Conservation (phyloP, 2,113 vertebrate genomes). For the Ictalurus punctatus region DNA sequence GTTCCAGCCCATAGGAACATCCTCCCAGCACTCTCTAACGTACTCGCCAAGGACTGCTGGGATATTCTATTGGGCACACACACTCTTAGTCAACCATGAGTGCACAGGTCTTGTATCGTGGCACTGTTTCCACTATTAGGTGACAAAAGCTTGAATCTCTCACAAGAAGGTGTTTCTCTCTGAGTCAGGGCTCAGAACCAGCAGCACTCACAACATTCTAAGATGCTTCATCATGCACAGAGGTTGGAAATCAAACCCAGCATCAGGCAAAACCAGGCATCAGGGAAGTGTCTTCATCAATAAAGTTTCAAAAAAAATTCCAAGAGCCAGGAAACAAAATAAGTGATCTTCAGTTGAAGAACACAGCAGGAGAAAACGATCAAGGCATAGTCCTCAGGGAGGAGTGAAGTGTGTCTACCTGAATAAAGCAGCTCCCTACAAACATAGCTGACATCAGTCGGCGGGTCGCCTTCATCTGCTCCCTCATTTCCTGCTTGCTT, state of each 20-base stretch:
- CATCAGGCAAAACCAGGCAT: neutral
- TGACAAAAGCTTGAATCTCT: slow-evolving; percentile 26
- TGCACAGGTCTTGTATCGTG: neutral
- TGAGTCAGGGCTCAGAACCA: neutral
- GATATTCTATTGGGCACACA: slow-evolving; percentile 76
- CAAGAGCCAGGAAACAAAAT: neutral
- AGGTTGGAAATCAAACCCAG: neutral
- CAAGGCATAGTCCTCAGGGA: slow-evolving; percentile 18
- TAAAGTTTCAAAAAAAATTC: slow-evolving; percentile 18
- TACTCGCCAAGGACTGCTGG: slow-evolving; percentile 66
- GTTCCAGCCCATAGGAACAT: slow-evolving; percentile 92
- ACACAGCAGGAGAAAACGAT: slow-evolving; percentile 16
- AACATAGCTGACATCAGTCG: slow-evolving; percentile 35
- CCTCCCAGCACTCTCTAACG: slow-evolving; percentile 75
- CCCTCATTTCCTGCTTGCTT: slow-evolving; percentile 47
- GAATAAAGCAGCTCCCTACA: slow-evolving; percentile 25
- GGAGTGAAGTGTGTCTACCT: slow-evolving; percentile 29
- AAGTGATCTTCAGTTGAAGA: neutral
- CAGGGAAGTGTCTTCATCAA: neutral
- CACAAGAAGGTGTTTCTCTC: neutral
- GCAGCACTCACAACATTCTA: slow-evolving; percentile 7
- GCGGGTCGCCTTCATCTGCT: slow-evolving; percentile 40
- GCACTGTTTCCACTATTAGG: slow-evolving; percentile 5
- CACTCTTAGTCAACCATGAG: slow-evolving; percentile 44
- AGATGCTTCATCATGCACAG: neutral